Evolutionary conservation across 1,140 invertebrate genomes (phyloP), one percentile per base, ranked within the genome.

Genomic region (Solenopsis fugax): DNA sequence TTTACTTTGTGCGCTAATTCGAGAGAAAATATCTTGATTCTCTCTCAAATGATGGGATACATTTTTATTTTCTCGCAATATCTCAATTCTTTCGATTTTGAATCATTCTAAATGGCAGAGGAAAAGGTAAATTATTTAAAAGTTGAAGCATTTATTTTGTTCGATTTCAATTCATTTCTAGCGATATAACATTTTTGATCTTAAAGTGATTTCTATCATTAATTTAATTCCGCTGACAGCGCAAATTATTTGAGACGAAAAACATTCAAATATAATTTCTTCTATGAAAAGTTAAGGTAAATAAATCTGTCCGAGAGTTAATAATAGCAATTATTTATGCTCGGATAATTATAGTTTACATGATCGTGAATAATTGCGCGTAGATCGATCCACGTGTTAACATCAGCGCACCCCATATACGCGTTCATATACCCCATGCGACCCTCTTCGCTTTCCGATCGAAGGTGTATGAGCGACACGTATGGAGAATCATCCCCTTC

Each of bases 381-480:
- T 73, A 34, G 54, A 60, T 82, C 24, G 62, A 41, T 13, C 54
- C 18, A 41, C 9, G 69, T 75, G 54, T 50, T 73, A 62, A 78
- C 48, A 65, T 37, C 67, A 48, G 24, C 41, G 41, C 67, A 75
- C 65, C 64, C 64, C 9, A 37, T 80, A 56, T 54, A 62, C 18
- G 16, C 21, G 54, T 48, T 72, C 18, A 45, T 48, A 37, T 54
- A 54, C 29, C 34, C 10, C 12, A 37, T 34, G 7, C 34, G 21
- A 52, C 18, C 56, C 34, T 52, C 50, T 50, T 82, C 41, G 24
- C 48, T 69, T 76, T 58, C 87, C 75, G 37, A 69, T 75, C 65
- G 64, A 88, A 88, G 84, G 80, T 52, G 37, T 29, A 62, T 50
- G 56, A 65, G 50, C 87, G 56, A 76, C 50, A 76, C 34, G 84